Conservation (phyloP, 2,113 vertebrate genomes). For the Myrmecophaga tridactyla region DNA sequence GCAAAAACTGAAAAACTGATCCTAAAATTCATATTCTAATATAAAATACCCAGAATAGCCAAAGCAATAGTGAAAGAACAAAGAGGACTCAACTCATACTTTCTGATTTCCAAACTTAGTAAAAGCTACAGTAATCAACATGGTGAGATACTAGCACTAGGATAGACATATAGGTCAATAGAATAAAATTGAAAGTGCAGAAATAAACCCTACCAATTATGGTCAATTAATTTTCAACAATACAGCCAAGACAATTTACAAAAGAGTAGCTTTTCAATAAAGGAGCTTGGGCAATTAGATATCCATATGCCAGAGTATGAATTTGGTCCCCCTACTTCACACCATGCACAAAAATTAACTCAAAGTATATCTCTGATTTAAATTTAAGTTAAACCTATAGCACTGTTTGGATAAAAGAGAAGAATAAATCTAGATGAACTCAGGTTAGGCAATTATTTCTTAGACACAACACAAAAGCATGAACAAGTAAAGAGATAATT, state of each 20-base stretch:
- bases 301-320: background rate
- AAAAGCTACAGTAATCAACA: background rate
- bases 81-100: background rate
- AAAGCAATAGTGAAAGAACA: background rate
- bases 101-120: background rate
- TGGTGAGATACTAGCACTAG: background rate
- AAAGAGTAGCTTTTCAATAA: background rate
- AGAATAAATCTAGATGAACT: background rate
- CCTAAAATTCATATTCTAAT: background rate
- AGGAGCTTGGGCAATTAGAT: background rate
- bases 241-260: background rate
- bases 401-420: background rate
- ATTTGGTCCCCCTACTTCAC: background rate
- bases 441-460: background rate
- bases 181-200: background rate
- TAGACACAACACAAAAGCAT: background rate
- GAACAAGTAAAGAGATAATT: background rate
- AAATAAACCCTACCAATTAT: background rate
- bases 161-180: background rate
- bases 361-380: background rate
- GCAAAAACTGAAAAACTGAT: background rate
- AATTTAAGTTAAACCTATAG: background rate
- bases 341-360: background rate
- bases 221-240: background rate
- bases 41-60: background rate